Percentiles rank a stretch among this genome's conserved stretches.
Conservation (phyloP, 2,797 vertebrate species). For the Tympanoctomys barrerae region DNA sequence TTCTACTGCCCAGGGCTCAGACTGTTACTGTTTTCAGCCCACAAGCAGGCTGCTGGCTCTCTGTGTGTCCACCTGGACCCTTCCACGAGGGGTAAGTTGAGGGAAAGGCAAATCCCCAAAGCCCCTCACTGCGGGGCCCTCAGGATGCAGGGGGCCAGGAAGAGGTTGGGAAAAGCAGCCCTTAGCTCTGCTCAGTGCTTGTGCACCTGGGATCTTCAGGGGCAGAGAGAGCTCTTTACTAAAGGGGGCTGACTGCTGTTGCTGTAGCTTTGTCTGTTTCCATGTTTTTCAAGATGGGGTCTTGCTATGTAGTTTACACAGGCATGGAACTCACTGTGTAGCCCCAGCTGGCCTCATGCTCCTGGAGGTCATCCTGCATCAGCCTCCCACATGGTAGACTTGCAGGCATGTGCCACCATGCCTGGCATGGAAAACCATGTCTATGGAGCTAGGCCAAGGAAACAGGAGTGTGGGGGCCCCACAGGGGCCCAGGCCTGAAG, state of each 20-base stretch:
- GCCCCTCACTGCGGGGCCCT: not conserved
- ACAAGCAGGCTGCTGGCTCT: slow-evolving; percentile 2
- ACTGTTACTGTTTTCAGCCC: slow-evolving; percentile 20
- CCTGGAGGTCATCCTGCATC: not conserved
- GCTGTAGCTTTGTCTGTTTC: not conserved
- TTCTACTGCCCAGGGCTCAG: not conserved
- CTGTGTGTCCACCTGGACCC: not conserved
- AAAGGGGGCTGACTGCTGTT: not conserved
- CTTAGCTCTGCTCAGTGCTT: not conserved
- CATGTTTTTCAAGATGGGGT: not conserved
- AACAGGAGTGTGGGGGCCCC: not conserved
- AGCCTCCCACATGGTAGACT: not conserved
- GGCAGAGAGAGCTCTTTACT: not conserved
- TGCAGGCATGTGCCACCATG: too few species aligned
- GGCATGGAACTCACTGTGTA: not conserved
- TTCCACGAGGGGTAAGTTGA: not conserved
- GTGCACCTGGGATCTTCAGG: not conserved
- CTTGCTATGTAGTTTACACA: not conserved
- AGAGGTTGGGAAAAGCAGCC: not conserved
- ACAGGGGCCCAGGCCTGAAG: too few species aligned
- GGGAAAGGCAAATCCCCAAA: not conserved
- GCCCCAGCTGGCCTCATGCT: not conserved
- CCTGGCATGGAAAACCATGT: too few species aligned
- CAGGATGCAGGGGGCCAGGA: not conserved
- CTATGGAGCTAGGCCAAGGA: not conserved